Conservation (phyloP, 2,888 invertebrate genomes). For the Tryphoninae sp. region DNA sequence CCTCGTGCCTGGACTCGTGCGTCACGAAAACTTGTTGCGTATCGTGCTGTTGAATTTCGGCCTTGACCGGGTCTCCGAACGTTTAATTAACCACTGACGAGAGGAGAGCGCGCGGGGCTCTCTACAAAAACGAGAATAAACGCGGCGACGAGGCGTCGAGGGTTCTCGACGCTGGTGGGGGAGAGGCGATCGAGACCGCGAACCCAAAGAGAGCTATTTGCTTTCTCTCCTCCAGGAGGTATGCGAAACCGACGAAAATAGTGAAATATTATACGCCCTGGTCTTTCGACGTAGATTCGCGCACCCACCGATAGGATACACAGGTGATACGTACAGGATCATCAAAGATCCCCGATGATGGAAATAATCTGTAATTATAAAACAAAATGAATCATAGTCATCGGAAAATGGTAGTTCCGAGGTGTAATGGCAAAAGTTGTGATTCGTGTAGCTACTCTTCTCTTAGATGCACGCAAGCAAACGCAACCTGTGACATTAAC, state of each 20-base stretch:
- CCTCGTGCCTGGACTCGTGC: constrained; percentile 11
- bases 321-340: not conserved
- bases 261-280: not conserved
- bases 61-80: constrained; percentile 57
- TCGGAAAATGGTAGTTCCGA: no score
- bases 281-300: not conserved
- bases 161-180: constrained; percentile 36
- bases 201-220: not conserved
- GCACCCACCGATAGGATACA: not conserved
- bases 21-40: constrained; percentile 58
- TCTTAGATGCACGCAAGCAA: not conserved
- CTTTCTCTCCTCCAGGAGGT: constrained; percentile 34
- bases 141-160: constrained; percentile 23
- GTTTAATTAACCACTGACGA: not conserved
- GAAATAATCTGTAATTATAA: no score
- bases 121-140: constrained; percentile 52
- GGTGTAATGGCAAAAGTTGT: no score
- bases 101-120: not conserved
- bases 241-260: constrained; percentile 1
- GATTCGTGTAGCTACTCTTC: not conserved
- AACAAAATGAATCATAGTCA: no score
- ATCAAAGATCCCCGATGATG: no score
- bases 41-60: constrained; percentile 51
- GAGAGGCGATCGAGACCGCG: not conserved
- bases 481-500: constrained; percentile 4